Evolutionary conservation across 1,140 invertebrate genomes (phyloP), one percentile per base, ranked within the genome.

Genomic region (Cydia strobilella): DNA sequence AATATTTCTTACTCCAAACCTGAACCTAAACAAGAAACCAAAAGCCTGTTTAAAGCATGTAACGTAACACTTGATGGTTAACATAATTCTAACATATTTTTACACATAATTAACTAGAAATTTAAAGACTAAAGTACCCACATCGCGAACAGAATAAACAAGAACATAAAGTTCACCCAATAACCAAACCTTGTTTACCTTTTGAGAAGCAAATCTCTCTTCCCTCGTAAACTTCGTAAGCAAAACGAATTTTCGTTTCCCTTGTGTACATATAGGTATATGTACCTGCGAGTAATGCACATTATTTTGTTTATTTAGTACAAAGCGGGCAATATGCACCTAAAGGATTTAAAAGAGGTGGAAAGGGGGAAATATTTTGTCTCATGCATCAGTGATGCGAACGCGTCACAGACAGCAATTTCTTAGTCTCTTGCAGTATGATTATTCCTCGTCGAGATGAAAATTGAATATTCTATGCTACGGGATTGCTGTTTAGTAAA

Each of bases 391-490:
- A 69, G 65, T 69, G 65, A 69, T 69, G 65, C n/a, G 5, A 69
- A 20, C 15, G 65, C 65, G 65, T 39, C 65, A 39, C 35, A 69
- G 65, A 39, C 31, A 10, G 31, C 71, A 51, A 72, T 72, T 51
- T 72, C 71, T 72, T 72, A 51, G 71, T 72, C 71, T 51, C 71
- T 45, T 18, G 18, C 71, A 51, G 20, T 18, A 20, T 25, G 71
- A 72, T 72, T 72, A 72, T 72, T 45, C 25, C 25, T 27, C 25
- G 39, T 72, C 45, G 71, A 72, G 71, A 72, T 72, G 71, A 51
- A 72, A 72, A 72, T 72, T 72, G 71, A 72, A 51, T 72, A 72
- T 72, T 72, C 20, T 72, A 72, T 72, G 71, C 71, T 39, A n/a
- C 15, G 65, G 65, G 65, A 69, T 69, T 69, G 65, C 65, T 65